phyloP scores from a whole-genome alignment of 2,888 invertebrate genomes.

The Lithophane semibrunnea region DNA sequence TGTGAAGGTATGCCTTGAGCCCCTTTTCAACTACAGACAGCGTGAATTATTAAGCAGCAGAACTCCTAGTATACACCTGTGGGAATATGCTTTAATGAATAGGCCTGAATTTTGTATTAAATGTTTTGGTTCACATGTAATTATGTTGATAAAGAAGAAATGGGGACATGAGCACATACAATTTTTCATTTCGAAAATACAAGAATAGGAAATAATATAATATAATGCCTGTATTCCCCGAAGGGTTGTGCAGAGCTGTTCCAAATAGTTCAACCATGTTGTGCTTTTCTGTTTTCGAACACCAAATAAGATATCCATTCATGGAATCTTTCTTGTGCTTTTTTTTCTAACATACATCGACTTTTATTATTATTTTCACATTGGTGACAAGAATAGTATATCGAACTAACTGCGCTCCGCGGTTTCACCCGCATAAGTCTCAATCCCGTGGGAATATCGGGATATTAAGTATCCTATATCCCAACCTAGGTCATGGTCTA shows the following conservation, averaged over 20 bases:
- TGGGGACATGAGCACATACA: neutral
- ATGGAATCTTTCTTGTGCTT: neutral
- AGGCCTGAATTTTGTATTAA: conserved; percentile 12
- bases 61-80: conserved; percentile 31
- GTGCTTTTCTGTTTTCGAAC: neutral
- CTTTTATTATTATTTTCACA: neutral
- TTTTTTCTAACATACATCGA: neutral
- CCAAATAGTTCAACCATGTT: too few species aligned
- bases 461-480: too few species aligned
- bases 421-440: too few species aligned
- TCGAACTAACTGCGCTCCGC: neutral
- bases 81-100: conserved; percentile 1
- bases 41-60: conserved; percentile 50
- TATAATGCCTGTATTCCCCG: too few species aligned
- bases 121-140: conserved; percentile 7
- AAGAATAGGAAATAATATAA: too few species aligned
- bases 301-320: neutral
- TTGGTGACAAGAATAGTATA: neutral
- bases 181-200: neutral
- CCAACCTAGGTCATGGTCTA: too few species aligned
- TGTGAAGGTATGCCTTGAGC: conserved; percentile 30
- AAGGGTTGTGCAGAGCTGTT: too few species aligned
- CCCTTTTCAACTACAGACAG: conserved; percentile 32
- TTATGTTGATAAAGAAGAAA: neutral
- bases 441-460: too few species aligned